phyloP scores from a whole-genome alignment of 2,888 invertebrate species.

The Zygaena filipendulae region DNA sequence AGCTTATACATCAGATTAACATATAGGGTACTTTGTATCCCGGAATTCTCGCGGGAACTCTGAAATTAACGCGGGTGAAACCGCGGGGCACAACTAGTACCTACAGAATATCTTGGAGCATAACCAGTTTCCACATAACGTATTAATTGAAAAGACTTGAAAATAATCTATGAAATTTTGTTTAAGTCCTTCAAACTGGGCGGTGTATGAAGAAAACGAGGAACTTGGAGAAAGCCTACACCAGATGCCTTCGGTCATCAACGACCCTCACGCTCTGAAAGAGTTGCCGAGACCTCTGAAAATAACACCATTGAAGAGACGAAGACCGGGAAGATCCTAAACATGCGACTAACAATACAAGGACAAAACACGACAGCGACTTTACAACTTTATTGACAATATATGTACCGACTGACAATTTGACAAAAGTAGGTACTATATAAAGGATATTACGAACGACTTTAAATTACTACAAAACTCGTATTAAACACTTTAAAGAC shows the following conservation, averaged over 20 bases:
- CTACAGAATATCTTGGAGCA: neutral
- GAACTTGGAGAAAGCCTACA: conserved; percentile 34
- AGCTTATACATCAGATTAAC: too few relatives aligned
- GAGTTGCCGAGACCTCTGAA: conserved; percentile 54
- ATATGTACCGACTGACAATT: too few relatives aligned
- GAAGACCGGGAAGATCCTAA: conserved; percentile 28
- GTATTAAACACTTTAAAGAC: too few relatives aligned
- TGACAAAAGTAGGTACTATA: too few relatives aligned
- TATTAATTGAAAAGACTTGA: neutral
- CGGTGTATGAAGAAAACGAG: conserved; percentile 49
- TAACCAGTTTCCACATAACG: neutral
- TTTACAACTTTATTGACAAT: too few relatives aligned
- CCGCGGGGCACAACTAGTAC: too few relatives aligned
- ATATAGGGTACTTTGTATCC: too few relatives aligned
- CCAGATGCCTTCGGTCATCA: conserved; percentile 41
- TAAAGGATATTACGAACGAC: too few relatives aligned
- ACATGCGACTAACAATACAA: conserved; percentile 1
- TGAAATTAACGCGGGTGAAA: too few relatives aligned
- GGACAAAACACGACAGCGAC: too few relatives aligned
- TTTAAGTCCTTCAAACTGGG: conserved; percentile 58
- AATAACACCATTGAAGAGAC: conserved; percentile 29
- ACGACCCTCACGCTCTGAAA: conserved; percentile 47
- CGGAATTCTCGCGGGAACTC: too few relatives aligned
- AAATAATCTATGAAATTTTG: conserved; percentile 15
- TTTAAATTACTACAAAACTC: too few relatives aligned